These are phyloP conservation scores for Syncerus caffer DNA, from an alignment of 2,797 vertebrate species.

Conservation along the genomic window DNA sequence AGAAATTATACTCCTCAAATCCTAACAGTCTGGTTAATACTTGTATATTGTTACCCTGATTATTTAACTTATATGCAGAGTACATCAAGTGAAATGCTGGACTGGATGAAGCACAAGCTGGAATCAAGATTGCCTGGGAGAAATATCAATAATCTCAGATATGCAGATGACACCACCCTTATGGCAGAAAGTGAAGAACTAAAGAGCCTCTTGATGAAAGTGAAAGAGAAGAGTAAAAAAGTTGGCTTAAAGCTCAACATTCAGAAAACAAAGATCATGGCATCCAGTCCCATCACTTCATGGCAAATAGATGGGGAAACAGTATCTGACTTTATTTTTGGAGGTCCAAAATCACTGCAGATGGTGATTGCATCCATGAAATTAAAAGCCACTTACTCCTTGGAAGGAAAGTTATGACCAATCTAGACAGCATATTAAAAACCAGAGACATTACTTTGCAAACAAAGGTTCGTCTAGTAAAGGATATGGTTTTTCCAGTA, in stretches of 20 bases:
- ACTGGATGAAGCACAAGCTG: neutral
- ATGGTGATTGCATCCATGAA: neutral
- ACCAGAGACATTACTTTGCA: neutral
- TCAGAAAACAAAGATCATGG: neutral
- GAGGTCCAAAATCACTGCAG: neutral
- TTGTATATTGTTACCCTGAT: neutral
- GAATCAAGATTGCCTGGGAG: neutral
- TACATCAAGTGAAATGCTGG: neutral
- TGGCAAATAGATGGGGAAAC: neutral
- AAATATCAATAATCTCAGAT: neutral
- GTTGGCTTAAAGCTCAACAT: neutral
- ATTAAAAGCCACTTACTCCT: neutral
- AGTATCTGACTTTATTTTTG: neutral
- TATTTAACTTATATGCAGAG: neutral
- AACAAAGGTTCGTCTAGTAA: neutral
- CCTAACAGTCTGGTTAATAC: neutral
- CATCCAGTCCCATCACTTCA: neutral
- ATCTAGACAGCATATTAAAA: neutral
- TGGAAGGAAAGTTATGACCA: neutral
- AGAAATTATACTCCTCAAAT: neutral
- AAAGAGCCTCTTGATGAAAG: neutral
- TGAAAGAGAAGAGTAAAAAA: neutral
- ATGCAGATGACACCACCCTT: neutral
- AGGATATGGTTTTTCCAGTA: neutral
- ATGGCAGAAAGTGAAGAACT: neutral